phyloP scores from a whole-genome alignment of 2,797 vertebrate genomes.

The Argyrosomus regius region DNA sequence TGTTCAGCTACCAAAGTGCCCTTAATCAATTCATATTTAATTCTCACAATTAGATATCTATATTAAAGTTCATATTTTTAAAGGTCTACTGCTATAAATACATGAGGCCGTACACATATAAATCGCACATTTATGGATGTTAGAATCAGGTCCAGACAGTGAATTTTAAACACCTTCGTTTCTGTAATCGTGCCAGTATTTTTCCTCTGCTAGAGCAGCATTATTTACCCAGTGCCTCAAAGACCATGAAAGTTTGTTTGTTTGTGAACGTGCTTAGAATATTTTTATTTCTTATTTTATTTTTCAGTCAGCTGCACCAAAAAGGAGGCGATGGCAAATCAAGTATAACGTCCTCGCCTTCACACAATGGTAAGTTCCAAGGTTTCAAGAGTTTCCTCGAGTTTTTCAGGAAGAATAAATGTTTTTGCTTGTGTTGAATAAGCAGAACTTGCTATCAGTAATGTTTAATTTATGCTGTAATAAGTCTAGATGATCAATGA shows the following conservation, averaged over 20 bases:
- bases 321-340: slow-evolving; percentile 75
- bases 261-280: slow-evolving; percentile 17
- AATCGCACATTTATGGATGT: neutral
- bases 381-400: neutral
- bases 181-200: neutral
- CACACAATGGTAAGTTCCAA: slow-evolving; percentile 80
- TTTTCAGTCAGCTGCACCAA: slow-evolving; percentile 80
- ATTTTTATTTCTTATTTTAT: slow-evolving; percentile 32
- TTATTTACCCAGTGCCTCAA: neutral
- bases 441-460: neutral
- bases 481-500: neutral
- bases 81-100: neutral
- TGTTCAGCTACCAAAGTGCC: too few species aligned
- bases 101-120: too few species aligned
- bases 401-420: neutral
- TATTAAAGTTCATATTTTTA: neutral
- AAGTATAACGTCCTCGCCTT: slow-evolving; percentile 70
- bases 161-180: neutral
- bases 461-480: neutral
- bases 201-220: neutral
- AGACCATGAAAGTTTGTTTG: neutral
- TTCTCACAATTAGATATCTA: neutral
- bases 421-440: neutral
- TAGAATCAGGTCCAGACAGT: neutral
- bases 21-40: neutral